Percentiles rank a stretch among this genome's conserved stretches.
Evolutionary conservation across 2,888 invertebrate species (phyloP).

Genomic region (Plusia festucae): DNA sequence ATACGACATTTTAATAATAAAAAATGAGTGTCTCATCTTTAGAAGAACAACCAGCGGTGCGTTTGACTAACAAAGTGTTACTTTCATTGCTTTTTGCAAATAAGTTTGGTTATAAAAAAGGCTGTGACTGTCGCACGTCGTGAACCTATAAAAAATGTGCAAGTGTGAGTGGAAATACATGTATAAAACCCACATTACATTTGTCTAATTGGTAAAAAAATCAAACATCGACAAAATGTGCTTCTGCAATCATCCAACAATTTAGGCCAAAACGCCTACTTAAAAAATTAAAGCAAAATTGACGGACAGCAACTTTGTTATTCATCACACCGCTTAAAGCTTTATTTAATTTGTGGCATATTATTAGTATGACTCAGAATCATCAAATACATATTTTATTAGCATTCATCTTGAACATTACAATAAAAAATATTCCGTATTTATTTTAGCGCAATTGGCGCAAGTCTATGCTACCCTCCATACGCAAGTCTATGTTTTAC

Average conservation of each 20-base stretch:
- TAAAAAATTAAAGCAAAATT: conserved; percentile 48
- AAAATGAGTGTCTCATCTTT: conserved; percentile 60
- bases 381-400: neutral
- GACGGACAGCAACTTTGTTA: conserved; percentile 28
- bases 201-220: neutral
- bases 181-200: conserved; percentile 7
- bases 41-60: conserved; percentile 59
- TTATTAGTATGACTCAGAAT: neutral
- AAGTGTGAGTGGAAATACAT: conserved; percentile 37
- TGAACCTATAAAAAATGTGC: conserved; percentile 32
- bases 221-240: neutral
- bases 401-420: too few relatives aligned
- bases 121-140: conserved; percentile 31
- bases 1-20: conserved; percentile 11
- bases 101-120: conserved; percentile 36
- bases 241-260: neutral
- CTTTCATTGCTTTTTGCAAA: conserved; percentile 39
- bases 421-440: neutral
- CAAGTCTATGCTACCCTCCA: too few relatives aligned
- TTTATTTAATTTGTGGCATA: conserved; percentile 43
- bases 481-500: too few relatives aligned
- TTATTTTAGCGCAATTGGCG: conserved; percentile 10
- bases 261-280: conserved; percentile 38
- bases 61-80: conserved; percentile 52
- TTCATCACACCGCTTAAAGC: conserved; percentile 41